Evolutionary conservation across 2,888 invertebrate species (phyloP).

Genomic region (Helleia helle): DNA sequence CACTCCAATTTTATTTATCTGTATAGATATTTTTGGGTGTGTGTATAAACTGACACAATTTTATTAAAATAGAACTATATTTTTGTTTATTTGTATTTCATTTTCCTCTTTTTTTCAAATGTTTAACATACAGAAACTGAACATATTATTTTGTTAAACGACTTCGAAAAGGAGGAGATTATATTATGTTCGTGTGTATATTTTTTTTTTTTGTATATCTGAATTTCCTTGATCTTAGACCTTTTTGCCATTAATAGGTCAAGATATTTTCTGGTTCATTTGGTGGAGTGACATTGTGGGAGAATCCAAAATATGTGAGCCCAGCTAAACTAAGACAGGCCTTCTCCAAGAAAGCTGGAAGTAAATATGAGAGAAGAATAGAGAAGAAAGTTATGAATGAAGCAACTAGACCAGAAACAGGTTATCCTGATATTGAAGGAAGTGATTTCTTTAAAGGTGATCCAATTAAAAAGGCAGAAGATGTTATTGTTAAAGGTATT

Average conservation of each 20-base stretch:
- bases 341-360: slow-evolving; percentile 77
- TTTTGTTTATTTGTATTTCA: too few species aligned
- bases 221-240: background rate
- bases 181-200: too few species aligned
- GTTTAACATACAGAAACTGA: too few species aligned
- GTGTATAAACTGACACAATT: too few species aligned
- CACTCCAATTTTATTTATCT: too few species aligned
- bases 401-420: slow-evolving; percentile 80
- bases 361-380: slow-evolving; percentile 85
- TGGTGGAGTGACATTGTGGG: slow-evolving; percentile 92
- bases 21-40: too few species aligned
- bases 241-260: slow-evolving; percentile 77
- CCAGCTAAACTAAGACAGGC: slow-evolving; percentile 89
- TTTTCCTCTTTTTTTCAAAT: too few species aligned
- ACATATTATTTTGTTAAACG: too few species aligned
- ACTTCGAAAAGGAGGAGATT: too few species aligned
- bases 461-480: slow-evolving; percentile 66
- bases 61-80: too few species aligned
- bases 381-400: slow-evolving; percentile 86
- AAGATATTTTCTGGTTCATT: slow-evolving; percentile 97
- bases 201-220: too few species aligned
- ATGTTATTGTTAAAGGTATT: slow-evolving; percentile 63
- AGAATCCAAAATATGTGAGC: slow-evolving; percentile 92
- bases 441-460: slow-evolving; percentile 84
- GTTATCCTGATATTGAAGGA: slow-evolving; percentile 81